Evolutionary conservation across 2,113 vertebrate species (phyloP).

Genomic region (Cebus imitator): DNA sequence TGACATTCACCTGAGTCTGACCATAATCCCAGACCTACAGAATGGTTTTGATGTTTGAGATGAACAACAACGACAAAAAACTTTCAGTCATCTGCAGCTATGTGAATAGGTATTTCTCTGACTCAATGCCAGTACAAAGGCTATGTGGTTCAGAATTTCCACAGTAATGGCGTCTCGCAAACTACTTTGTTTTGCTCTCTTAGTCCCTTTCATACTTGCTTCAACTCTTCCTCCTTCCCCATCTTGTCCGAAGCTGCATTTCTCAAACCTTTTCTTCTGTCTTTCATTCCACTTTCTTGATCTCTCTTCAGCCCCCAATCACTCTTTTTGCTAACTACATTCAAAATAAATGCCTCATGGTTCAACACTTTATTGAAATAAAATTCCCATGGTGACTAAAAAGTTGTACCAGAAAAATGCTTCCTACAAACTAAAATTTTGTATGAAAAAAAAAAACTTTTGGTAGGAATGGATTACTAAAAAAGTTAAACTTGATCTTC

Average conservation of each 20-base stretch:
- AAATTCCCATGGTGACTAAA: neutral
- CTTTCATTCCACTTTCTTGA: neutral
- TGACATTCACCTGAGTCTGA: neutral
- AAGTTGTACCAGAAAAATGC: neutral
- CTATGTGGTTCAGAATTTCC: neutral
- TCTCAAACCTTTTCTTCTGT: neutral
- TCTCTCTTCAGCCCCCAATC: neutral
- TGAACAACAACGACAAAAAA: too few relatives aligned
- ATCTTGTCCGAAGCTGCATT: neutral
- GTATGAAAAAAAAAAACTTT: neutral
- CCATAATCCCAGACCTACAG: neutral
- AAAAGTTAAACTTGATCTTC: neutral
- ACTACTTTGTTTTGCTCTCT: neutral
- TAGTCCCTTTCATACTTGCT: neutral
- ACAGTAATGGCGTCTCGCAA: neutral
- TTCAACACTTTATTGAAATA: neutral
- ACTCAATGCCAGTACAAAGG: neutral
- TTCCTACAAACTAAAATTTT: neutral
- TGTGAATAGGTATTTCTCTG: neutral
- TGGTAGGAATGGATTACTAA: neutral
- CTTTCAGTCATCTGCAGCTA: neutral
- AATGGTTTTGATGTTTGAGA: neutral
- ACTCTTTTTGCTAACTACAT: neutral
- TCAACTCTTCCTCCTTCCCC: neutral
- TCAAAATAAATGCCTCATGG: neutral